These are phyloP conservation scores for Drosophila tropicalis DNA, from an alignment of 1,140 invertebrate genomes.

Conservation along the genomic window DNA sequence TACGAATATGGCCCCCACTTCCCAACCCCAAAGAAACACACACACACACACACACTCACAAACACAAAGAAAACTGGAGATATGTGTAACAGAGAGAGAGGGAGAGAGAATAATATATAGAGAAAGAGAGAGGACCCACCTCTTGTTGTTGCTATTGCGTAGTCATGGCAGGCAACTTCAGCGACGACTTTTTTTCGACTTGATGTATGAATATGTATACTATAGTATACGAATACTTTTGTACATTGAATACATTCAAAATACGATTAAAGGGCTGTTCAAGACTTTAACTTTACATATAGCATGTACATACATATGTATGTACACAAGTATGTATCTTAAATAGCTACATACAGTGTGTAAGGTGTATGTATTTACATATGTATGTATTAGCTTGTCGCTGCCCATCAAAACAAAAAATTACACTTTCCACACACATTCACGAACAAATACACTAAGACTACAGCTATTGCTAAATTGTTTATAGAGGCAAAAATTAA, in stretches of 20 bases:
- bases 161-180: conserved; percentile 77
- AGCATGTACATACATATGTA: conserved; percentile 5
- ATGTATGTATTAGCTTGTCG: conserved; percentile 27
- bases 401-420: conserved; percentile 23
- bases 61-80: conserved; percentile 3
- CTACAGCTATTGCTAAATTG: conserved; percentile 47
- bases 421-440: conserved; percentile 47
- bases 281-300: background rate
- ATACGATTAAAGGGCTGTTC: conserved; percentile 40
- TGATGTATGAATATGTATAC: conserved; percentile 79
- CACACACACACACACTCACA: conserved; percentile 5
- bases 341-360: conserved; percentile 25
- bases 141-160: conserved; percentile 79
- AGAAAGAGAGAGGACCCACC: conserved; percentile 26
- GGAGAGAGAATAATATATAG: background rate
- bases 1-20: no score
- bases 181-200: conserved; percentile 67
- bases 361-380: conserved; percentile 35
- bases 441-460: conserved; percentile 30
- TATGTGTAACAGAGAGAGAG: conserved; percentile 2
- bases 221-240: conserved; percentile 57
- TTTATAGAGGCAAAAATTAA: conserved; percentile 49
- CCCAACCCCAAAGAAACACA: conserved; percentile 21
- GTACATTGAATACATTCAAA: conserved; percentile 43
- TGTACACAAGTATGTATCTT: conserved; percentile 30